Base-by-base conservation (phyloP, 2,888 invertebrate genomes). In the Hydroisotoma schaefferi region DNA sequence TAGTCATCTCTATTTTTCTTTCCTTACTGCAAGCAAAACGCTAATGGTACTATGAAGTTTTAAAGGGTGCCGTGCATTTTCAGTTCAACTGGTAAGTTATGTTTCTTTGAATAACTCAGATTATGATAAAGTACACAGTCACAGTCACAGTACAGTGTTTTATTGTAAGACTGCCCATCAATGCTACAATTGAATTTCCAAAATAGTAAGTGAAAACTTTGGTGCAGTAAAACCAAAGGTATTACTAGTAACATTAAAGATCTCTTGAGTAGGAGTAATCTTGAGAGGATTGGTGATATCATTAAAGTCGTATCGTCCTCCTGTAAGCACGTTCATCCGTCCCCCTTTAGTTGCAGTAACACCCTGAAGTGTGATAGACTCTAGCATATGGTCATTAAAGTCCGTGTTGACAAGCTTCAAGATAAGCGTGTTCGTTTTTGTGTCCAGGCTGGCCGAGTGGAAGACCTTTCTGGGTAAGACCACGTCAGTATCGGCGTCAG, bases 121-220 rank as follows among this genome's bases (percentile, higher is more conserved):
- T n/a, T n/a, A n/a, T n/a, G n/a, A n/a, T n/a, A n/a, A n/a, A n/a
- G n/a, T n/a, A n/a, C n/a, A n/a, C n/a, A n/a, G n/a, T n/a, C n/a
- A n/a, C n/a, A n/a, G n/a, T n/a, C n/a, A n/a, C n/a, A n/a, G n/a
- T n/a, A n/a, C n/a, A n/a, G n/a, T n/a, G n/a, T n/a, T n/a, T n/a
- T n/a, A n/a, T n/a, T n/a, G n/a, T n/a, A n/a, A n/a, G n/a, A n/a
- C n/a, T n/a, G n/a, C n/a, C n/a, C n/a, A n/a, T n/a, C n/a, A n/a
- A n/a, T n/a, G n/a, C n/a, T 59, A 59, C 40, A 59, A 38, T 22
- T 54, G 47, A 33, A 59, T 47, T 37, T 59, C 59, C 22, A 59
- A 47, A 59, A 59, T 40, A 18, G 59, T 59, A 1, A 59, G 38
- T 15, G 59, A 59, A 25, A 59, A 59, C 3, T 53, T 48, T 3